Evolutionary conservation across 1,140 invertebrate genomes (phyloP), one percentile per base, ranked within the genome.

Genomic region (Zaprionus gabonicus): DNA sequence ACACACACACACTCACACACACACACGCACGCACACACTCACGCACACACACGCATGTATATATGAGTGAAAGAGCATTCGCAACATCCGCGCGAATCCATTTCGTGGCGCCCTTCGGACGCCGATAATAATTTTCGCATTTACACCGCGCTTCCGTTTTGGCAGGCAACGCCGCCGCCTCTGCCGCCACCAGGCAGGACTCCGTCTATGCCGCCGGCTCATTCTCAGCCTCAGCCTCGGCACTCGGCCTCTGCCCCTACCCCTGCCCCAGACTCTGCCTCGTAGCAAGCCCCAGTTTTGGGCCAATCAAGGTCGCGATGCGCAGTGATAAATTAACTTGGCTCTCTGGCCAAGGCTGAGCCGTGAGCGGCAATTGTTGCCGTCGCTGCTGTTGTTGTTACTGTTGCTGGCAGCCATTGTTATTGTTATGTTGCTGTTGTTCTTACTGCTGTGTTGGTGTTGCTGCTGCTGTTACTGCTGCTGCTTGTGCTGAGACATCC

Each of bases 71-170:
- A 15, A 6, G 38, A 41, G 44, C 17, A 3, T 7, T n/a, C 9
- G 17, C 17, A 20, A 49, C 46, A 49, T 49, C 46, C 15, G 4
- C 27, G 59, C 36, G 15, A 62, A 55, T 38, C 28, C 57, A 63
- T 64, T 72, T 68, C 6, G 17, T 56, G 77, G 82, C 82, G 82
- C 82, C 82, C 78, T 51, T 25, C 56, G 59, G 82, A 78, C 82
- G 82, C 70, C 67, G 64, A 69, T 80, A 65, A 76, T 71, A 78
- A 79, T 80, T 84, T 84, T 73, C 77, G 49, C 78, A 66, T 82
- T 85, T 79, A 53, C 80, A 73, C 68, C 56, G 67, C 53, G 67
- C 69, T 87, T 86, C 80, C 83, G 76, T 82, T 86, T 87, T 86
- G 82, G 83, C 80, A 82, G 62, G 46, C 70, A 46, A 17, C 7